Evolutionary conservation across 2,888 invertebrate genomes (phyloP).

Genomic region (Zygothrica quintamaculata): DNA sequence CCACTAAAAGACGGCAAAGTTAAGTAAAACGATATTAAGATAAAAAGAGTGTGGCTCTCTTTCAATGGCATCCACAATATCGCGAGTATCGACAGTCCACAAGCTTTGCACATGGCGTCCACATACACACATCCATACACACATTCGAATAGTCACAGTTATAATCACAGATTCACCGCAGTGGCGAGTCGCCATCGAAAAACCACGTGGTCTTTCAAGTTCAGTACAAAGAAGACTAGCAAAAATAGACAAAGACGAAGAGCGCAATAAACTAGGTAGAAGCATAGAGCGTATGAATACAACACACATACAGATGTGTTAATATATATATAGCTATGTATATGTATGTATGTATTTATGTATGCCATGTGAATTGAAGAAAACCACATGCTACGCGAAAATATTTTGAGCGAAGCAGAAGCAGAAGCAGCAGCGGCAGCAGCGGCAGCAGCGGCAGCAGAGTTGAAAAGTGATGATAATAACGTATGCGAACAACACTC

Average conservation of each 20-base stretch:
- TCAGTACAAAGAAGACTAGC: conserved; percentile 60
- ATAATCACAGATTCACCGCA: conserved; percentile 13
- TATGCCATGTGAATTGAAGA: conserved; percentile 61
- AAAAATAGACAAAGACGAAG: conserved; percentile 66
- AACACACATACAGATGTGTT: conserved; percentile 5
- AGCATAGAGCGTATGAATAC: conserved; percentile 44
- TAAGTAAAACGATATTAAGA: conserved; percentile 40
- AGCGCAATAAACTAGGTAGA: conserved; percentile 61
- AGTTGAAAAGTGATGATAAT: conserved; percentile 1
- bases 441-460: conserved; percentile 7
- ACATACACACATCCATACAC: too few relatives aligned
- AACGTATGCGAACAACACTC: conserved; percentile 10
- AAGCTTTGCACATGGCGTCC: conserved; percentile 55
- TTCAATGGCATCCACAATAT: conserved; percentile 55
- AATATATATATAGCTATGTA: not conserved
- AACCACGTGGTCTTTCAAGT: conserved; percentile 81
- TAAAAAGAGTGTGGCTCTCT: conserved; percentile 37
- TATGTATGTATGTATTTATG: conserved; percentile 22
- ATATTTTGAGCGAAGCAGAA: conserved; percentile 47
- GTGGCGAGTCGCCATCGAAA: conserved; percentile 47
- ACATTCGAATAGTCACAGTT: too few relatives aligned
- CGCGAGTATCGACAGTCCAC: conserved; percentile 31
- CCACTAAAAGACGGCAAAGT: conserved; percentile 45
- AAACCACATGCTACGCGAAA: conserved; percentile 76
- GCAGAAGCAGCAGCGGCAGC: conserved; percentile 10